Evolutionary conservation across 1,140 invertebrate genomes (phyloP).

Genomic region (Latrodectus geometricus): DNA sequence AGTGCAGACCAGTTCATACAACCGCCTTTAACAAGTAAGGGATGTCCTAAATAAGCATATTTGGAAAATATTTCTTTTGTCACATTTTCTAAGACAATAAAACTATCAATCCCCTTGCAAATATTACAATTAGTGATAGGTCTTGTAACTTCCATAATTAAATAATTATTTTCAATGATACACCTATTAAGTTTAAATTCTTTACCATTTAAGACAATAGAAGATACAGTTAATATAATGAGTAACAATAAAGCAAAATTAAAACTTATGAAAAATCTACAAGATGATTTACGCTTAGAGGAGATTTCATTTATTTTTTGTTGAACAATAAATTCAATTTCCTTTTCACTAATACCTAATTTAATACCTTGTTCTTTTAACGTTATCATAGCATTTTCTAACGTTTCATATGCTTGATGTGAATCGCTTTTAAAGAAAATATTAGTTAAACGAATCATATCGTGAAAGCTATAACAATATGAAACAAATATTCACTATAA

Average conservation of each 20-base stretch:
- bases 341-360: conserved; percentile 19
- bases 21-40: conserved; percentile 87
- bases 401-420: conserved; percentile 7
- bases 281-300: neutral
- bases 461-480: no score
- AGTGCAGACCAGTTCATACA: conserved; percentile 82
- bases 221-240: conserved; percentile 16
- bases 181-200: conserved; percentile 50
- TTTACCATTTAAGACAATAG: conserved; percentile 32
- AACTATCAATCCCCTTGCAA: conserved; percentile 75
- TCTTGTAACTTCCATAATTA: conserved; percentile 86
- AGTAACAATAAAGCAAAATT: conserved; percentile 39
- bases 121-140: conserved; percentile 85
- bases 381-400: conserved; percentile 20
- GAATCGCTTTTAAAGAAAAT: neutral
- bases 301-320: conserved; percentile 1
- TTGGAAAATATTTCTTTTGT: conserved; percentile 76
- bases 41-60: conserved; percentile 80
- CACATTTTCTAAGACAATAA: conserved; percentile 75
- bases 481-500: no score
- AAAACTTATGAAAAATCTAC: conserved; percentile 26
- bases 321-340: conserved; percentile 11
- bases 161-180: conserved; percentile 77
- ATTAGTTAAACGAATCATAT: neutral
- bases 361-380: conserved; percentile 22